phyloP scores from a whole-genome alignment of 2,113 vertebrate species.

The Psammodynastes pulverulentus region DNA sequence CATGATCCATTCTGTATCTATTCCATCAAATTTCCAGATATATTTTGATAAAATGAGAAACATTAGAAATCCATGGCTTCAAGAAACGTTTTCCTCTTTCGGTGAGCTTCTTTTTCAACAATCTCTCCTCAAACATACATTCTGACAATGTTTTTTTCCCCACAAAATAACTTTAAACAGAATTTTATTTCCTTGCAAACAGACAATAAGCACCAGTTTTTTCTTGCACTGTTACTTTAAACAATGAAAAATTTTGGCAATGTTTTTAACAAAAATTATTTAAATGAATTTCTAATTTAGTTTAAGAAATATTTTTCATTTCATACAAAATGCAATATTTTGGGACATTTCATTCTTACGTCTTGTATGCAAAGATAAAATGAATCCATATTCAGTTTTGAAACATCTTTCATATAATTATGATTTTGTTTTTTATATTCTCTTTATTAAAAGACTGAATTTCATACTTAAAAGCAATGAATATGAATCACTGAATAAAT shows the following conservation, averaged over 20 bases:
- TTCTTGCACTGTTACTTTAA: conserved; percentile 38
- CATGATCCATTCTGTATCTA: conserved; percentile 34
- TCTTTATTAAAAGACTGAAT: conserved; percentile 62
- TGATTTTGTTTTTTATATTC: conserved; percentile 43
- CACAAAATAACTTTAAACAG: conserved; percentile 46
- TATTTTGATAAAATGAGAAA: conserved; percentile 45
- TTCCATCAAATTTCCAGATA: conserved; percentile 42
- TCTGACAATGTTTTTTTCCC: conserved; percentile 33
- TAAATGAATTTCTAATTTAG: conserved; percentile 48
- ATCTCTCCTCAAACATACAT: conserved; percentile 65
- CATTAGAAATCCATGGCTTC: conserved; percentile 48
- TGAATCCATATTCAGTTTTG: conserved; percentile 54
- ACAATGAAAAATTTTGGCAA: conserved; percentile 45
- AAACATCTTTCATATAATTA: conserved; percentile 57
- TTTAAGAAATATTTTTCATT: conserved; percentile 50
- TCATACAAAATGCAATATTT: conserved; percentile 55
- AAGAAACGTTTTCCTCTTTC: conserved; percentile 13
- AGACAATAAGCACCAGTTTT: conserved; percentile 52
- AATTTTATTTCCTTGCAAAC: conserved; percentile 62
- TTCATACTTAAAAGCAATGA: conserved; percentile 51
- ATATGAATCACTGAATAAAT: conserved; percentile 58
- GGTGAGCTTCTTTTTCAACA: conserved; percentile 33
- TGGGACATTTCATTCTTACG: conserved; percentile 55
- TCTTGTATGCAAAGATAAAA: conserved; percentile 53
- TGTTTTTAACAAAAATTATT: conserved; percentile 48